Base-by-base conservation (phyloP, 2,113 vertebrate species). In the Acrocephalus kingi region DNA sequence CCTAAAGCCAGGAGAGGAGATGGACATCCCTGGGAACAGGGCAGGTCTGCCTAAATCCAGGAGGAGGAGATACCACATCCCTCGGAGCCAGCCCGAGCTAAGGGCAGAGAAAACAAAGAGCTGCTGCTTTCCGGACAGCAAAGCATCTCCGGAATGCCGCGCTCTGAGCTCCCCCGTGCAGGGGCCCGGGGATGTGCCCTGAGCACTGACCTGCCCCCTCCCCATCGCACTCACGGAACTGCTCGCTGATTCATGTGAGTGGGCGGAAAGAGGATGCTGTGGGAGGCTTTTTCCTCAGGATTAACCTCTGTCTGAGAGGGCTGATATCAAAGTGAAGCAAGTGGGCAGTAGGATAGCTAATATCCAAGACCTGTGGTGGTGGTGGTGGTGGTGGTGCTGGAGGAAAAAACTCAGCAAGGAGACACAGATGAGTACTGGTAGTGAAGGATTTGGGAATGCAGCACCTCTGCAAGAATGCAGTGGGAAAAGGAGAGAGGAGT, bases 141-240 rank as follows among this genome's bases (percentile, higher is more conserved):
- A 66, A 69, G 59, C 2, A 0, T 10, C 46, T 30, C 43, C 11
- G 63, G 39, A 30, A 8, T 14, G 12, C 54, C 27, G 75, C 83
- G 63, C 14, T 33, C 37, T 35, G 56, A 7, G 10, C 68, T 68
- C 1, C 13, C 27, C 11, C 1, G 7, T 6, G 0, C 1, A 0
- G 43, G 43, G 37, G 4, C 28, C 30, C 14, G 23, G 75, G 35
- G n/a, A 52, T 27, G 46, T 30, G 51, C 61, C 61, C 80, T 21
- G n/a, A 37, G 49, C 37, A 3, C 49, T 41, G 79, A 33, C 39
- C 73, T 31, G 71, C 62, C 58, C 43, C 24, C 23, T 73, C 73
- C 54, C 59, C 90, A 17, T 10, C 64, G 10, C 0, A 1, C 62
- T 30, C 21, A 5, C 1, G 0, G 21, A 64, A 10, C 45, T 1